These are phyloP conservation scores for Sebastes ruberrimus DNA, from an alignment of 2,797 vertebrate species.

Conservation along the genomic window DNA sequence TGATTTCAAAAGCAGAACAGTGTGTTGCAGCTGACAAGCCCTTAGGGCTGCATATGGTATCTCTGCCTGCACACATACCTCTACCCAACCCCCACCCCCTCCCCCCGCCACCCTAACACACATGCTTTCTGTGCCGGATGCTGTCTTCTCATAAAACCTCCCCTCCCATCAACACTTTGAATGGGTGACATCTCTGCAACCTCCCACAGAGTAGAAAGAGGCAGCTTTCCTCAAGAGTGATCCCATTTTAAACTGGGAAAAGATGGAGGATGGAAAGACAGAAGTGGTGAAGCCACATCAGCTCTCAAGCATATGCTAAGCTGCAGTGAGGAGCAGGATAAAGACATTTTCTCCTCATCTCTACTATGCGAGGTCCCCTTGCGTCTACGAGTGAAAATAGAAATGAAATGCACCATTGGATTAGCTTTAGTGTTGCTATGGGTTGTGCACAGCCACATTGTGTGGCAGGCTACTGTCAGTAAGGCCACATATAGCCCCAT, in stretches of 20 bases:
- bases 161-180: slow-evolving; percentile 50
- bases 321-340: slow-evolving; percentile 49
- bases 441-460: slow-evolving; percentile 17
- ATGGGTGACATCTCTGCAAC: slow-evolving; percentile 36
- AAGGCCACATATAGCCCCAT: slow-evolving; percentile 29
- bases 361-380: slow-evolving; percentile 28
- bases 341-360: slow-evolving; percentile 38
- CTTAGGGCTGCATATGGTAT: slow-evolving; percentile 13
- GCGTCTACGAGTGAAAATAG: slow-evolving; percentile 53
- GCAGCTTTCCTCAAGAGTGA: slow-evolving; percentile 42
- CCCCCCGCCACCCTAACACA: not conserved
- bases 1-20: not conserved
- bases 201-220: slow-evolving; percentile 56
- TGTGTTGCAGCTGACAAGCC: slow-evolving; percentile 5
- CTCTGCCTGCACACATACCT: slow-evolving; percentile 11
- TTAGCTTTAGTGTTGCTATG: slow-evolving; percentile 45
- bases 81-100: too few species aligned
- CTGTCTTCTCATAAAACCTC: slow-evolving; percentile 44
- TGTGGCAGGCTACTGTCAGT: slow-evolving; percentile 52
- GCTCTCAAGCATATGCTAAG: slow-evolving; percentile 51
- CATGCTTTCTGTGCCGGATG: slow-evolving; percentile 17
- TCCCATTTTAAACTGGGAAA: slow-evolving; percentile 50
- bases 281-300: slow-evolving; percentile 37
- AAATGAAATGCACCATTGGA: slow-evolving; percentile 63
- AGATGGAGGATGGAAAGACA: slow-evolving; percentile 41